phyloP scores from a whole-genome alignment of 2,888 invertebrate species.

The Lasius fuliginosus region DNA sequence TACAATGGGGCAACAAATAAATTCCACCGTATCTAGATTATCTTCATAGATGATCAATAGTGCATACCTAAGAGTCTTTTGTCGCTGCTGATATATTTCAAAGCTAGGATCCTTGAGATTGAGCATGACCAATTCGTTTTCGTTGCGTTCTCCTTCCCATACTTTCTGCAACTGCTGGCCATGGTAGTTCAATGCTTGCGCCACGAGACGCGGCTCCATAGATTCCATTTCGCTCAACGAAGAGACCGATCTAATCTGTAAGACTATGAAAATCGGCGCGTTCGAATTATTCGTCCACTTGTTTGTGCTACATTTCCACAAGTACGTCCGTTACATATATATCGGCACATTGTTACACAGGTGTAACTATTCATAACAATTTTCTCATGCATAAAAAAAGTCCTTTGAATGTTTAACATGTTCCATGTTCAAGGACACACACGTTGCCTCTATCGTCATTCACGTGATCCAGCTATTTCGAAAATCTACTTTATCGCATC shows the following conservation, averaged over 20 bases:
- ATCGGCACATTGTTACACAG: not conserved
- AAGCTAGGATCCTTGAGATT: slow-evolving; percentile 90
- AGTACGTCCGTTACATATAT: slow-evolving; percentile 15
- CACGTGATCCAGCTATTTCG: slow-evolving; percentile 41
- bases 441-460: slow-evolving; percentile 53
- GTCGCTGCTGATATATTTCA: slow-evolving; percentile 92
- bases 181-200: slow-evolving; percentile 93
- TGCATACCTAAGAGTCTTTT: slow-evolving; percentile 91
- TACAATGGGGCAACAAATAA: not conserved
- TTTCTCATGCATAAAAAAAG: slow-evolving; percentile 67
- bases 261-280: slow-evolving; percentile 77
- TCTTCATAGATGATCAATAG: not conserved
- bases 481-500: slow-evolving; percentile 35
- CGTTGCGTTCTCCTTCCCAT: slow-evolving; percentile 95
- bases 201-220: slow-evolving; percentile 88
- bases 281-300: slow-evolving; percentile 40
- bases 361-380: slow-evolving; percentile 30
- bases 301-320: not conserved
- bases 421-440: slow-evolving; percentile 66
- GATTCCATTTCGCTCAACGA: slow-evolving; percentile 85
- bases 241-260: slow-evolving; percentile 79
- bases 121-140: slow-evolving; percentile 90
- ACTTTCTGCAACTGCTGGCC: slow-evolving; percentile 95
- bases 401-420: slow-evolving; percentile 13
- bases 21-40: not conserved